Percentiles rank a stretch among this genome's conserved stretches.
Evolutionary conservation across 2,888 invertebrate species (phyloP).

Genomic region (Macrophya annulata): DNA sequence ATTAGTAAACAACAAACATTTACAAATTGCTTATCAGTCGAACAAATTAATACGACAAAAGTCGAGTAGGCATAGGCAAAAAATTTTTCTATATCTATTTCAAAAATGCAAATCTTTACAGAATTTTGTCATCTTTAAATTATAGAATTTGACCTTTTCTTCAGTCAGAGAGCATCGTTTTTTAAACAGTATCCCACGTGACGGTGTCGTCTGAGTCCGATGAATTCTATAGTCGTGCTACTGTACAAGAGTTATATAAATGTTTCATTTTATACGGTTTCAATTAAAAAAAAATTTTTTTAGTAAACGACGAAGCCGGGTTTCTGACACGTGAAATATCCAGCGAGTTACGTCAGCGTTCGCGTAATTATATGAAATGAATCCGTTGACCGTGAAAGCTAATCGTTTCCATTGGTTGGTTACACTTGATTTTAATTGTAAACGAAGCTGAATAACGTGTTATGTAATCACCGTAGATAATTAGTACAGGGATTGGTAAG

Average conservation of each 20-base stretch:
- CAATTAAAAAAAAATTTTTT: not conserved
- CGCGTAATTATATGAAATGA: not conserved
- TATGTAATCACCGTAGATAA: not conserved
- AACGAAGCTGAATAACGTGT: slow-evolving; percentile 2
- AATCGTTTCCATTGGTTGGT: not conserved
- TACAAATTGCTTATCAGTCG: no score
- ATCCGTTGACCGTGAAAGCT: slow-evolving; percentile 6
- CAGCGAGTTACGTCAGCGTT: not conserved
- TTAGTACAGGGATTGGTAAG: not conserved
- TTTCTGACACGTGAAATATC: not conserved
- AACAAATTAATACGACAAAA: no score
- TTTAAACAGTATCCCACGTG: no score
- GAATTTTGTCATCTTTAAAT: no score
- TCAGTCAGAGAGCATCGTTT: no score
- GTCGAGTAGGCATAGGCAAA: no score
- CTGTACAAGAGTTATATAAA: not conserved
- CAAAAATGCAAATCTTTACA: no score
- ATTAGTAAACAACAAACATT: not conserved
- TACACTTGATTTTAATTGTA: not conserved
- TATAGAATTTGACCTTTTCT: no score
- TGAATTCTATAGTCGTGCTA: no score
- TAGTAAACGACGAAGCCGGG: not conserved
- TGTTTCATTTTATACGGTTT: not conserved
- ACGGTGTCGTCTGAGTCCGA: no score
- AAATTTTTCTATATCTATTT: no score